Evolutionary conservation across 1,140 invertebrate genomes (phyloP).

Genomic region (Pectinophora gossypiella): DNA sequence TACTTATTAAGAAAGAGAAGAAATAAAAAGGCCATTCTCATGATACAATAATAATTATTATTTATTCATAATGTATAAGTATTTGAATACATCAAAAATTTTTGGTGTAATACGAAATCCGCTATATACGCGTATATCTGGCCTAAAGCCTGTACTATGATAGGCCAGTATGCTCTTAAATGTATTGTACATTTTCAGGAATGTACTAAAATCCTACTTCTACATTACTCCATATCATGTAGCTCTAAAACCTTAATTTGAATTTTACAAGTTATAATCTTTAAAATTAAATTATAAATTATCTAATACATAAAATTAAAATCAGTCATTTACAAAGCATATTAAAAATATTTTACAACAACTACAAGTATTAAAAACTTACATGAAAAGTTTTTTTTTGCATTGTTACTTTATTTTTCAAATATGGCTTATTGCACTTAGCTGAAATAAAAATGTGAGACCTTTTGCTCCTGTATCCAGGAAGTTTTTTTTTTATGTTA

Average conservation of each 20-base stretch:
- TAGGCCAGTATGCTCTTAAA: slow-evolving; percentile 50
- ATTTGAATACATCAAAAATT: slow-evolving; percentile 67
- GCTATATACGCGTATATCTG: slow-evolving; percentile 39
- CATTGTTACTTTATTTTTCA: slow-evolving; percentile 21
- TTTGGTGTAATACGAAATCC: slow-evolving; percentile 67
- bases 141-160: slow-evolving; percentile 20
- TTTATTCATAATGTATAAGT: slow-evolving; percentile 63
- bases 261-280: slow-evolving; percentile 34
- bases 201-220: slow-evolving; percentile 59
- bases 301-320: slow-evolving; percentile 47
- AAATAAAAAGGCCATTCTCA: slow-evolving; percentile 1
- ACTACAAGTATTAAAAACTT: slow-evolving; percentile 28
- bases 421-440: slow-evolving; percentile 50
- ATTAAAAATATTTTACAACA: slow-evolving; percentile 38
- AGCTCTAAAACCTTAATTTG: slow-evolving; percentile 24
- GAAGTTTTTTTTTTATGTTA: neutral
- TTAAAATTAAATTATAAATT: slow-evolving; percentile 59
- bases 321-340: slow-evolving; percentile 68
- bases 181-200: slow-evolving; percentile 61
- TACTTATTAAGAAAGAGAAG: too few species aligned
- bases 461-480: neutral
- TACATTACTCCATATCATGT: slow-evolving; percentile 35
- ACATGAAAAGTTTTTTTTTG: slow-evolving; percentile 25
- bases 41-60: slow-evolving; percentile 36
- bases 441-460: neutral